Evolutionary conservation across 2,888 invertebrate species (phyloP).

Genomic region (Brachynemurus nebulosus): DNA sequence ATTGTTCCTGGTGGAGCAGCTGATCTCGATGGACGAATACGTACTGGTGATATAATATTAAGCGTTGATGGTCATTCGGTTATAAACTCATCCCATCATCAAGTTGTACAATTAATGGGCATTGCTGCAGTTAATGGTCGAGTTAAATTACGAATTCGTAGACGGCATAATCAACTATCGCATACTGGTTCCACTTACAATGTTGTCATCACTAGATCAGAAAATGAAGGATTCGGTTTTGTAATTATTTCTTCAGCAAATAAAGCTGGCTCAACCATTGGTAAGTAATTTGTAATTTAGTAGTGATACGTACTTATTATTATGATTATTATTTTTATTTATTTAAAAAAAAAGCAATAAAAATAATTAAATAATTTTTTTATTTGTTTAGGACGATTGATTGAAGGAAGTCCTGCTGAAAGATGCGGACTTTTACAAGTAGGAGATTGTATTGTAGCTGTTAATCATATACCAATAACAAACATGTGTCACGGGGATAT

Average conservation of each 20-base stretch:
- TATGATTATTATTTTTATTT: too few species aligned
- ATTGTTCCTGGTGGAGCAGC: slow-evolving; percentile 95
- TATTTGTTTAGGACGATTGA: slow-evolving; percentile 66
- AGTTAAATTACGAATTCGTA: slow-evolving; percentile 63
- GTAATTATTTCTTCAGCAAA: slow-evolving; percentile 95
- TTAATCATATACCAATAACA: slow-evolving; percentile 84
- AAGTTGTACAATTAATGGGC: slow-evolving; percentile 86
- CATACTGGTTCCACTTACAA: slow-evolving; percentile 55
- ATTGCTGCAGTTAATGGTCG: slow-evolving; percentile 76
- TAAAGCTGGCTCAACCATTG: slow-evolving; percentile 77
- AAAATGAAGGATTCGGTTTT: slow-evolving; percentile 96
- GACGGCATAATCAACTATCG: slow-evolving; percentile 28
- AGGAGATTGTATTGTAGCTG: slow-evolving; percentile 91
- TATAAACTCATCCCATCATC: slow-evolving; percentile 75
- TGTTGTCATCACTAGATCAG: slow-evolving; percentile 77
- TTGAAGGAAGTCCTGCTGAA: slow-evolving; percentile 91
- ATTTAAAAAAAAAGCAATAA: not conserved
- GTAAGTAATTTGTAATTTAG: slow-evolving; percentile 31
- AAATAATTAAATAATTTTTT: not conserved
- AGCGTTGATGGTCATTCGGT: slow-evolving; percentile 67
- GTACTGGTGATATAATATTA: slow-evolving; percentile 86
- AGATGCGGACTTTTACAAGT: slow-evolving; percentile 81
- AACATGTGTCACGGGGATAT: slow-evolving; percentile 92
- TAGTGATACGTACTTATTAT: not conserved
- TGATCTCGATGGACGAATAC: slow-evolving; percentile 76